Percentiles rank a stretch among this genome's conserved stretches.
These are phyloP conservation scores for Anableps anableps DNA, from an alignment of 2,797 vertebrate genomes.

Conservation along the genomic window DNA sequence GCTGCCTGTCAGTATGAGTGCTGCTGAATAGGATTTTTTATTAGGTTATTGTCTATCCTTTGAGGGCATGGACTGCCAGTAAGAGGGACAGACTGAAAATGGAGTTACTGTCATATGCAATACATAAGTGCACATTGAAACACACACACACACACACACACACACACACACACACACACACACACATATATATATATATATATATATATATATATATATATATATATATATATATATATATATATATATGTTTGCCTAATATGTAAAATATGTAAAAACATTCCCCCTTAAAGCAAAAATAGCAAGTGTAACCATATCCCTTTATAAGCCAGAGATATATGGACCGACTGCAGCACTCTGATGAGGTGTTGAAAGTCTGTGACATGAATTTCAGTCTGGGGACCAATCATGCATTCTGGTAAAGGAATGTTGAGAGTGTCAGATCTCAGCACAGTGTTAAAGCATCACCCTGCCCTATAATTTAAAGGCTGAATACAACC, in stretches of 20 bases:
- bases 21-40: not conserved
- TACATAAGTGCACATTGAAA: constrained; percentile 2
- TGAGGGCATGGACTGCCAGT: not conserved
- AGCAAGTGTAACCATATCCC: constrained; percentile 65
- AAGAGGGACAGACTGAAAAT: constrained; percentile 2
- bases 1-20: not conserved
- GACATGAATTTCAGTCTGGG: constrained; percentile 65
- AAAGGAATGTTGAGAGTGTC: constrained; percentile 55
- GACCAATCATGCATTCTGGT: constrained; percentile 70
- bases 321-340: constrained; percentile 72
- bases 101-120: not conserved
- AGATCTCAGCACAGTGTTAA: constrained; percentile 55
- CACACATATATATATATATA: too few relatives aligned
- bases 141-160: constrained; percentile 28
- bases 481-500: constrained; percentile 43
- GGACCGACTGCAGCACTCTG: constrained; percentile 49
- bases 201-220: too few relatives aligned
- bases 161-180: too few relatives aligned
- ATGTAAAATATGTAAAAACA: constrained; percentile 63
- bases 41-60: constrained; percentile 5
- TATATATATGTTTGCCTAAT: constrained; percentile 62
- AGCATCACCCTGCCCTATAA: constrained; percentile 37
- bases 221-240: too few relatives aligned
- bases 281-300: constrained; percentile 47
- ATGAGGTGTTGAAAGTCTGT: constrained; percentile 73